Evolutionary conservation across 2,113 vertebrate species (phyloP).

Genomic region (Melanerpes formicivorus): DNA sequence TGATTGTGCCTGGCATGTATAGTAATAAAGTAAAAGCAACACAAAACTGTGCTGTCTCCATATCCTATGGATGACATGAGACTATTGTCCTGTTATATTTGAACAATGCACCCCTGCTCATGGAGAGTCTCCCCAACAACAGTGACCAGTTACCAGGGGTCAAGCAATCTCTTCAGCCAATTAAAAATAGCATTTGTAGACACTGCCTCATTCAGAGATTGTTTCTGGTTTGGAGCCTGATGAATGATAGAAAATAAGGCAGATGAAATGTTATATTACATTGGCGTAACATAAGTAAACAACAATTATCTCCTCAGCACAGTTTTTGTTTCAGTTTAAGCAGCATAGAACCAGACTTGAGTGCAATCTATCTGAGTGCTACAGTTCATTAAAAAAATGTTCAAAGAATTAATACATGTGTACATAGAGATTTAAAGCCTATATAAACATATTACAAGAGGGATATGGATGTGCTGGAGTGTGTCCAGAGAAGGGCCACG

Average conservation of each 20-base stretch:
- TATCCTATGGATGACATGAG: slow-evolving; percentile 68
- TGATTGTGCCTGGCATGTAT: slow-evolving; percentile 74
- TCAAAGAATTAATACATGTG: neutral
- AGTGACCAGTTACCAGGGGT: slow-evolving; percentile 56
- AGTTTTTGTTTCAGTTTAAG: slow-evolving; percentile 12
- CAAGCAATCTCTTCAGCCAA: slow-evolving; percentile 54
- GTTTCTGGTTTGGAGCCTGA: neutral
- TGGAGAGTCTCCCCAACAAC: slow-evolving; percentile 62
- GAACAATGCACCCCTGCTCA: slow-evolving; percentile 56
- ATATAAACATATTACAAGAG: neutral
- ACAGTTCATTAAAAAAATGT: neutral
- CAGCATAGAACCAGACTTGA: neutral
- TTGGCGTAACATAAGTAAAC: neutral
- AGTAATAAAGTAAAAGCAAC: slow-evolving; percentile 76
- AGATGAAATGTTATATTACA: slow-evolving; percentile 7
- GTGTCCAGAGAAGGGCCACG: too few relatives aligned
- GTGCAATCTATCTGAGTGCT: neutral
- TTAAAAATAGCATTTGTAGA: slow-evolving; percentile 45
- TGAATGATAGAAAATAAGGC: neutral
- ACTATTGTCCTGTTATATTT: slow-evolving; percentile 54
- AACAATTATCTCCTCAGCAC: neutral
- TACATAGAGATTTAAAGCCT: neutral
- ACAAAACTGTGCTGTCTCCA: slow-evolving; percentile 56
- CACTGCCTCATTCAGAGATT: slow-evolving; percentile 38
- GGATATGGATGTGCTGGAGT: too few relatives aligned